Base-by-base conservation (phyloP, 53 echinoderm and acorn worm genomes). In the Temnopleurus reevesii region DNA sequence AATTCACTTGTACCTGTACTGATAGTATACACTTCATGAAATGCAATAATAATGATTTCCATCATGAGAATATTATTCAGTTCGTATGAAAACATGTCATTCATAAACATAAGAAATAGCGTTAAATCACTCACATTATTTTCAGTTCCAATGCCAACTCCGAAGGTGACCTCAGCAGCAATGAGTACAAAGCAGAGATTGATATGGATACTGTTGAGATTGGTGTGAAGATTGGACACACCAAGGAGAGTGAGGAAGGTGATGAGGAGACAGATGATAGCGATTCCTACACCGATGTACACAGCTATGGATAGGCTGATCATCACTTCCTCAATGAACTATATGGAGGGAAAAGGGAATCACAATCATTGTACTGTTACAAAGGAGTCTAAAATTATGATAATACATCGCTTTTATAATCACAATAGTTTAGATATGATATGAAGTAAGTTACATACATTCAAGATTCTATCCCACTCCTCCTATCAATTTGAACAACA, bases 201-300 rank as follows among this genome's bases (percentile, higher is more conserved):
- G 91, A 96, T 83, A 51, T 96, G 99, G 81, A 99, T 99, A 84
- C 95, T 96, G 86, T 99, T 99, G 45, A 95, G 92, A 59, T 99
- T 99, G 77, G 93, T 94, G 46, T 95, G 94, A 8, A 99, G 92
- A 55, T 92, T 94, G 77, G 94, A 92, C 17, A 99, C 90, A 81
- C 94, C 93, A n/a, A 94, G 94, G 35, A 99, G 92, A 25, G 94
- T 91, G 54, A 99, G 81, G 93, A 99, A 94, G 53, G 99, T 93
- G 36, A 94, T 45, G 25, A 99, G 61, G 13, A 99, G 95, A 53
- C 91, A 94, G 26, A 92, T 15, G 58, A 94, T 59, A 41, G 96
- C 94, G 13, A 96, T 76, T 45, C 84, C 92, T 8, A 94, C 90
- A 56, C 96, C 93, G 0, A 94, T 81, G 44, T 99, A 96, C 90